These are phyloP conservation scores for Zeuzera pyrina DNA, from an alignment of 2,888 invertebrate genomes.

Conservation along the genomic window DNA sequence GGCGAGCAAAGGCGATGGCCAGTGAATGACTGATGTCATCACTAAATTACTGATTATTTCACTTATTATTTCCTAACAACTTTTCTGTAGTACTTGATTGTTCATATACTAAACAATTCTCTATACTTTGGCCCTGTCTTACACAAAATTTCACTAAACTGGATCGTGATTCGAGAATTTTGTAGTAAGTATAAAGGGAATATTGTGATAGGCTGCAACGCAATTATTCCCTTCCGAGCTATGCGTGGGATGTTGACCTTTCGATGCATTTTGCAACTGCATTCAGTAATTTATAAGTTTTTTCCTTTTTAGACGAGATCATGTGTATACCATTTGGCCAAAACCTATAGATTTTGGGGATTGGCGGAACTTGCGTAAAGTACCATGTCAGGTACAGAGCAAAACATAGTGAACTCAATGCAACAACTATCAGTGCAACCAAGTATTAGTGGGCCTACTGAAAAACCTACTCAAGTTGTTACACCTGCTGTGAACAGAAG, in stretches of 20 bases:
- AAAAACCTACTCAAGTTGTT: conserved; percentile 68
- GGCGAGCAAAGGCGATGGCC: neutral
- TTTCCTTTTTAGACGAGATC: conserved; percentile 44
- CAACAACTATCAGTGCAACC: conserved; percentile 68
- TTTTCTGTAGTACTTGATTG: no score
- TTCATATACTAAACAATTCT: no score
- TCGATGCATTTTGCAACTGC: conserved; percentile 8
- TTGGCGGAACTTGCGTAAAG: conserved; percentile 37
- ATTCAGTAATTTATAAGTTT: conserved; percentile 8
- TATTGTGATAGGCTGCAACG: conserved; percentile 14
- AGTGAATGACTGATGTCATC: conserved; percentile 40
- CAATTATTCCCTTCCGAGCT: conserved; percentile 31
- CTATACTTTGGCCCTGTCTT: no score
- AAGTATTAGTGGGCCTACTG: conserved; percentile 55
- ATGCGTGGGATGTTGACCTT: conserved; percentile 59
- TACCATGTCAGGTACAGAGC: conserved; percentile 72
- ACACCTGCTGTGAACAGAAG: conserved; percentile 64
- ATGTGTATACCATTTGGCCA: conserved; percentile 39
- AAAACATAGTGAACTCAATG: conserved; percentile 65
- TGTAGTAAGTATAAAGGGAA: neutral
- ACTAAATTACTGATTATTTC: conserved; percentile 14
- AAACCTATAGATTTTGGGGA: conserved; percentile 33
- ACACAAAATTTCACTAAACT: no score
- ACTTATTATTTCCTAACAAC: conserved; percentile 15
- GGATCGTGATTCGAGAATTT: neutral